These are phyloP conservation scores for Adelphocoris suturalis DNA, from an alignment of 2,888 invertebrate genomes.

Conservation along the genomic window DNA sequence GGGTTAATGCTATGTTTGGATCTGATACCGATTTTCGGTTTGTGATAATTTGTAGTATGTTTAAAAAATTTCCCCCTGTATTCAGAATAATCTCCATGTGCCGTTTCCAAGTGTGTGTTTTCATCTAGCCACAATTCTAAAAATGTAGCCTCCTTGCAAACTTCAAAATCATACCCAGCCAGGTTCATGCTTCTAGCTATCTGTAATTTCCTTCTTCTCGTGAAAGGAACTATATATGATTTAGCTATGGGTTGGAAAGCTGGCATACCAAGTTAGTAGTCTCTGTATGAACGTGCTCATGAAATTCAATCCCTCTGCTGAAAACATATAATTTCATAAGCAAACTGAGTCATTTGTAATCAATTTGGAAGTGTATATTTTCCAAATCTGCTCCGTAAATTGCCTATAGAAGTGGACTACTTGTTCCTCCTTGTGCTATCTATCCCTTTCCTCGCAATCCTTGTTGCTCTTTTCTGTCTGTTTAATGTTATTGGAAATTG, in stretches of 20 bases:
- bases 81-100: neutral
- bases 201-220: neutral
- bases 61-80: too few relatives aligned
- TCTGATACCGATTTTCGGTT: neutral
- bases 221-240: neutral
- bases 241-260: neutral
- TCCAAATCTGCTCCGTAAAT: neutral
- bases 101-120: neutral
- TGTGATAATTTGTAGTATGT: neutral
- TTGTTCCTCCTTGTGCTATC: neutral
- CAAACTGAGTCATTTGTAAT: neutral
- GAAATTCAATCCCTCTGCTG: neutral
- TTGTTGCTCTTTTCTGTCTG: too few relatives aligned
- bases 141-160: neutral
- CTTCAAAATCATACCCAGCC: too few relatives aligned
- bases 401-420: neutral
- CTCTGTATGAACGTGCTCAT: neutral
- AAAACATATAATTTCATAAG: neutral
- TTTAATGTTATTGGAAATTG: too few relatives aligned
- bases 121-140: neutral
- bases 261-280: neutral
- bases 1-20: neutral
- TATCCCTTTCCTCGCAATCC: neutral
- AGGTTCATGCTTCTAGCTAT: neutral
- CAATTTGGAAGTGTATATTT: neutral